Conservation (phyloP, 2,797 vertebrate species). For the Paratrypauchen microcephalus region DNA sequence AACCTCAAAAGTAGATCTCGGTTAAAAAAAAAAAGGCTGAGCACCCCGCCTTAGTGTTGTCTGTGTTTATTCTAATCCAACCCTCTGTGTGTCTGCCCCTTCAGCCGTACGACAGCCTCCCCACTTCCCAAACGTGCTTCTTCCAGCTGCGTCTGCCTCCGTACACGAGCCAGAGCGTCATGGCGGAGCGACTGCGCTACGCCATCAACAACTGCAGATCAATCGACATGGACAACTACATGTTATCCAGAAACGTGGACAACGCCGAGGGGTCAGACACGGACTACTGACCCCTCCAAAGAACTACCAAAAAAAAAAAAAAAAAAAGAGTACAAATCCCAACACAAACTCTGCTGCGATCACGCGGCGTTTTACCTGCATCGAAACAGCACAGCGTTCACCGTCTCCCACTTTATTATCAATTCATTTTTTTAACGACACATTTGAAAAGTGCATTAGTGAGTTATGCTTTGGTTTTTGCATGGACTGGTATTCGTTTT, state of each 20-base stretch:
- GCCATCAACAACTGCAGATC: slow-evolving; percentile 87
- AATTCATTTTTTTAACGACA: slow-evolving; percentile 79
- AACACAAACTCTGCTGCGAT: background rate
- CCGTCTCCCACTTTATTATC: slow-evolving; percentile 85
- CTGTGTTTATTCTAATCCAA: no score
- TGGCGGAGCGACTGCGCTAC: slow-evolving; percentile 82
- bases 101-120: slow-evolving; percentile 83
- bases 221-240: slow-evolving; percentile 89
- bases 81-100: background rate
- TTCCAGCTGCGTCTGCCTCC: slow-evolving; percentile 85
- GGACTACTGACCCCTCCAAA: slow-evolving; percentile 71
- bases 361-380: slow-evolving; percentile 57
- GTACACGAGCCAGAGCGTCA: slow-evolving; percentile 80
- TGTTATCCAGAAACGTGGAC: slow-evolving; percentile 83
- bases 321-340: background rate
- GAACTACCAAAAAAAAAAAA: background rate
- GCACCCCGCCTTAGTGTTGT: no score
- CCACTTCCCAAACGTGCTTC: slow-evolving; percentile 85
- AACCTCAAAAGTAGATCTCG: no score
- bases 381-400: slow-evolving; percentile 71
- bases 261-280: slow-evolving; percentile 80
- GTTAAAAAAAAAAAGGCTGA: no score
- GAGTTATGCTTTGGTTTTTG: slow-evolving; percentile 66
- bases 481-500: slow-evolving; percentile 83
- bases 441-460: slow-evolving; percentile 58